Evolutionary conservation across 1,140 invertebrate species (phyloP), one percentile per base, ranked within the genome.

Genomic region (Solenopsis invicta): DNA sequence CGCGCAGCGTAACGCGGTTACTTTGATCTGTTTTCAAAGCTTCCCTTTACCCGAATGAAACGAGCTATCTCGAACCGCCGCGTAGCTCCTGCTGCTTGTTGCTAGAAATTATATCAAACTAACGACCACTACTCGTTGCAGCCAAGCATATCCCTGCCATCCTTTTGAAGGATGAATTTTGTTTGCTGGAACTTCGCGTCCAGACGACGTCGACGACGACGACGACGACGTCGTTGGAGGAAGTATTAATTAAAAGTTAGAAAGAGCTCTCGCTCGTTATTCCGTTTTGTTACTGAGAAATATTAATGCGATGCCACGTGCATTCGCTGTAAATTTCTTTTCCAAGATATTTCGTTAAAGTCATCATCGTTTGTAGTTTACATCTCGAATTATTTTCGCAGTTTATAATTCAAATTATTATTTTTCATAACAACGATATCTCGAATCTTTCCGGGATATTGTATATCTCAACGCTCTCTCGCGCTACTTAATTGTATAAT

Each of bases 11-110:
- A 74, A 72, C 54, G 69, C 54, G 67, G 69, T 84, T 84, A 84
- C 69, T 84, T 84, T 84, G 80, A 84, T 74, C 80, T 84, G 80
- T 84, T 84, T 84, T 84, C 80, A 84, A 84, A 84, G 80, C 66
- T 81, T 71, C 54, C 67, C 69, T 84, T 74, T 69, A 41, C 29
- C 18, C 80, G 41, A 18, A 74, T 13, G 54, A 54, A 61, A 84
- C 67, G 67, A 64, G 54, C 41, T 74, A 82, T 59, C 52, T 48
- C 18, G 64, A 54, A 41, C 75, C 29, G 56, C 16, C 16, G 4
- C 6, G 52, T 4, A 61, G n/a, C 61, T 78, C 16, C 16, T 48
- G 50, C 52, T 77, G 24, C 37, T 37, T 80, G 29, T 37, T 80
- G 29, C 67, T 84, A 56, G 54, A 84, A 84, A 84, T 84, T 59